These are phyloP conservation scores for Lamproptera curius DNA, from an alignment of 2,888 invertebrate genomes.

Conservation along the genomic window DNA sequence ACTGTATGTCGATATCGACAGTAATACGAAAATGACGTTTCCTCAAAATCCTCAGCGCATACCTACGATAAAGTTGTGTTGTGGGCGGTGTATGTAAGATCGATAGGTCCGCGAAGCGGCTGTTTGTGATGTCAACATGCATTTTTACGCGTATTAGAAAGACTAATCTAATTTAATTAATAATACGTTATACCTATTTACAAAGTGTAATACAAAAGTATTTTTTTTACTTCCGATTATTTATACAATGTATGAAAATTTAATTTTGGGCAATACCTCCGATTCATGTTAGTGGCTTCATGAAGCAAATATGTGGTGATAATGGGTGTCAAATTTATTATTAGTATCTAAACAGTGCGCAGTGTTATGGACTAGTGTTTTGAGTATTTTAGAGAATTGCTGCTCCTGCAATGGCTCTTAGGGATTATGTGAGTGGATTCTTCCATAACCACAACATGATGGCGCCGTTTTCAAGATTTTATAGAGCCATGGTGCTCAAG, in stretches of 20 bases:
- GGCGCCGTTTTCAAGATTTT: constrained; percentile 65
- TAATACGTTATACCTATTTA: constrained; percentile 3
- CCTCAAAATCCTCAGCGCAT: constrained; percentile 17
- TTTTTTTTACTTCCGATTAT: constrained; percentile 16
- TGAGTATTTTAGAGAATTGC: constrained; percentile 26
- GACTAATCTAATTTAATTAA: constrained; percentile 18
- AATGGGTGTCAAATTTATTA: constrained; percentile 75
- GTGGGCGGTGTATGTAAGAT: constrained; percentile 39
- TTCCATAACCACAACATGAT: constrained; percentile 53
- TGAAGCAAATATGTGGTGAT: constrained; percentile 51
- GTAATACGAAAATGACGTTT: constrained; percentile 6
- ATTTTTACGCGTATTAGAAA: constrained; percentile 31
- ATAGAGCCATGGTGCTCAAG: constrained; percentile 70
- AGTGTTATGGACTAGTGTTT: constrained; percentile 32
- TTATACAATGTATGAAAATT: constrained; percentile 27
- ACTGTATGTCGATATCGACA: neutral
- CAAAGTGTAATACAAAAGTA: constrained; percentile 14
- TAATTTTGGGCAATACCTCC: constrained; percentile 24
- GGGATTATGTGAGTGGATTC: constrained; percentile 43
- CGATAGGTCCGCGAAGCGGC: constrained; percentile 43
- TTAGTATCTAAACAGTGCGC: constrained; percentile 43
- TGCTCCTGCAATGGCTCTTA: constrained; percentile 41
- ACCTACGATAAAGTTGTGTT: constrained; percentile 25
- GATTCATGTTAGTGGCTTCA: constrained; percentile 27
- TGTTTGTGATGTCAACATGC: constrained; percentile 63